These are phyloP conservation scores for Heliocidaris erythrogramma DNA, from an alignment of 35 echinoderm and acorn worm genomes.

Conservation along the genomic window DNA sequence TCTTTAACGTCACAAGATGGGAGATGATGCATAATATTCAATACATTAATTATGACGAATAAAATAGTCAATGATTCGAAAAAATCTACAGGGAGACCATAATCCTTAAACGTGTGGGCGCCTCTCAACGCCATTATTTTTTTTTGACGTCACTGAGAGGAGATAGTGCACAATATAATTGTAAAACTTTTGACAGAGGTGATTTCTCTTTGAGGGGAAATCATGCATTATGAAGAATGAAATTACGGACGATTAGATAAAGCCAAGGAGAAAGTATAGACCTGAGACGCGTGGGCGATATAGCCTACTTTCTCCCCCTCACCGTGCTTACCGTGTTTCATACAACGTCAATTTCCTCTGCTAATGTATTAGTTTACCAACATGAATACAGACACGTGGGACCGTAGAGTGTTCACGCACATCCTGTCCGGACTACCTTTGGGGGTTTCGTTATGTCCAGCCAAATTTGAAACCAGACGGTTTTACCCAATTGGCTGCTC, in stretches of 20 bases:
- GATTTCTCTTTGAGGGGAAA: not conserved
- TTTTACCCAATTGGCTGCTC: not conserved
- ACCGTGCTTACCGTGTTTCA: not conserved
- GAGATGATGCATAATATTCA: no score
- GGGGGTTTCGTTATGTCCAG: not conserved
- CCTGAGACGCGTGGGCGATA: not conserved
- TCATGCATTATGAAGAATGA: not conserved
- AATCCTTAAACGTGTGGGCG: no score
- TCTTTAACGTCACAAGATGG: no score
- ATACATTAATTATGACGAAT: no score
- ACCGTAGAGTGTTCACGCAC: not conserved
- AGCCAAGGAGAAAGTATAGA: not conserved
- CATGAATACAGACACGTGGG: slow-evolving; percentile 15
- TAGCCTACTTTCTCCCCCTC: not conserved
- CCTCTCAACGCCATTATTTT: not conserved
- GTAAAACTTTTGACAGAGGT: not conserved
- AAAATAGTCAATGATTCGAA: no score
- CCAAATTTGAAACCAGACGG: not conserved
- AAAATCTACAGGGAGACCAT: no score
- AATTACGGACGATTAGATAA: not conserved
- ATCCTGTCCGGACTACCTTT: not conserved
- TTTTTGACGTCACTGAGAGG: not conserved
- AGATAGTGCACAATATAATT: not conserved
- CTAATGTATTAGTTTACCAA: not conserved
- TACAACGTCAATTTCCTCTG: not conserved